Evolutionary conservation across 1,140 invertebrate species (phyloP).

Genomic region (Halesus radiatus): DNA sequence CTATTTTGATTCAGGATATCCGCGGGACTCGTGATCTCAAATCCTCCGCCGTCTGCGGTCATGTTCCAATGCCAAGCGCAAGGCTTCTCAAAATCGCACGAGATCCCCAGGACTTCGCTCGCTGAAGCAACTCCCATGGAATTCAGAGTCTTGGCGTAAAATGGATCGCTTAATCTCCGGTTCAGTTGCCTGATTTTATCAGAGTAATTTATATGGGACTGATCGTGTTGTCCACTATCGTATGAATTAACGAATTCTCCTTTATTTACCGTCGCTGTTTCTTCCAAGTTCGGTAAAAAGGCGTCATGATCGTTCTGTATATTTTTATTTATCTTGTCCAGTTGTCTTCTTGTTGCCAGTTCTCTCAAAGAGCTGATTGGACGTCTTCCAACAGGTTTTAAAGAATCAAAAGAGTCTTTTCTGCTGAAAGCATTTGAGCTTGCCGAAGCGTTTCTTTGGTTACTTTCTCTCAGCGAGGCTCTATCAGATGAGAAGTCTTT

Average conservation of each 20-base stretch:
- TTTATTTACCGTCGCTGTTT: constrained; percentile 57
- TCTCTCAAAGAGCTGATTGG: constrained; percentile 49
- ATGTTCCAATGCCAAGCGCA: constrained; percentile 68
- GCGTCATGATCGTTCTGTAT: constrained; percentile 63
- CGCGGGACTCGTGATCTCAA: constrained; percentile 61
- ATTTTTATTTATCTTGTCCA: constrained; percentile 63
- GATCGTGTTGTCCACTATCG: constrained; percentile 53
- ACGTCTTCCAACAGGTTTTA: constrained; percentile 2
- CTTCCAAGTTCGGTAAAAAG: constrained; percentile 58
- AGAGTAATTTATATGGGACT: constrained; percentile 59
- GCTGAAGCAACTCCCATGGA: constrained; percentile 59
- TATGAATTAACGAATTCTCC: constrained; percentile 61
- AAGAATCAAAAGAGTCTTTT: not conserved
- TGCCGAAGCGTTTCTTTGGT: not conserved
- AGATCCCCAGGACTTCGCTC: constrained; percentile 65
- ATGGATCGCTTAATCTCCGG: constrained; percentile 65
- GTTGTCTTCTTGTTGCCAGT: constrained; percentile 59
- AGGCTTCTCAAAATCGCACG: constrained; percentile 63
- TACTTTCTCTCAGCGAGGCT: not conserved
- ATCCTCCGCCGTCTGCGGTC: constrained; percentile 63
- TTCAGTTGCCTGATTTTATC: constrained; percentile 61
- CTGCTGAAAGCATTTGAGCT: constrained; percentile 30
- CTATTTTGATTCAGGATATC: constrained; percentile 62
- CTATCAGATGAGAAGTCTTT: not conserved
- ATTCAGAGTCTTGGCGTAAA: constrained; percentile 61